Evolutionary conservation across 2,797 vertebrate genomes (phyloP), one percentile per base, ranked within the genome.

Genomic region (Falco rusticolus): DNA sequence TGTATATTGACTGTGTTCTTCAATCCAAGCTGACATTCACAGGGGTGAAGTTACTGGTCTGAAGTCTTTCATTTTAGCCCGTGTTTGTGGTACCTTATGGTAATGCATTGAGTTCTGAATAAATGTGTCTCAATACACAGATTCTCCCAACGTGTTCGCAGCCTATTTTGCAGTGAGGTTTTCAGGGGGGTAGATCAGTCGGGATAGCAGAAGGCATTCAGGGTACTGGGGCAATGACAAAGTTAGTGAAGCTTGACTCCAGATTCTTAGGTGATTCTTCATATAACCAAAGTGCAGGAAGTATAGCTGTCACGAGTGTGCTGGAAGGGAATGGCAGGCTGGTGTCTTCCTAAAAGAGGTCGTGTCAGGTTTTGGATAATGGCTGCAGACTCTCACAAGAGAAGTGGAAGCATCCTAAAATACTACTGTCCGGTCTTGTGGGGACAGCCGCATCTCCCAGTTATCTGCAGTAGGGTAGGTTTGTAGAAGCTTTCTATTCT

Each of bases 21-120:
- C 53, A 16, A 1, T 18, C 47, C 60, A 47, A 48, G 57, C 60
- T 89, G 81, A 31, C 0, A 0, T 18, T 47, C n/a, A 18, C 33
- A 15, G 53, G 43, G 69, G 33, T 41, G 65, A 54, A 43, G 29
- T 43, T 21, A 7, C n/a, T 48, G 26, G 24, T 64, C 50, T 76
- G 57, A 54, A 51, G 29, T 43, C 64, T 51, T 71, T 56, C 7
- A 3, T 9, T n/a, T 43, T 33, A 72, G 50, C 48, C 43, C 8
- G 0, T 3, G 25, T 31, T 2, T 14, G 17, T 31, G 24, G 31
- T 25, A 45, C 60, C 33, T 29, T 19, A 2, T 11, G 16, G 45
- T 61, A 45, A 14, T 4, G 33, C 20, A 6, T 6, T 19, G 45
- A n/a, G n/a, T 14, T 48, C 63, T 59, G 56, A 63, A 29, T 19